Conservation (phyloP, 2,113 vertebrate species). For the Globicephala melas region DNA sequence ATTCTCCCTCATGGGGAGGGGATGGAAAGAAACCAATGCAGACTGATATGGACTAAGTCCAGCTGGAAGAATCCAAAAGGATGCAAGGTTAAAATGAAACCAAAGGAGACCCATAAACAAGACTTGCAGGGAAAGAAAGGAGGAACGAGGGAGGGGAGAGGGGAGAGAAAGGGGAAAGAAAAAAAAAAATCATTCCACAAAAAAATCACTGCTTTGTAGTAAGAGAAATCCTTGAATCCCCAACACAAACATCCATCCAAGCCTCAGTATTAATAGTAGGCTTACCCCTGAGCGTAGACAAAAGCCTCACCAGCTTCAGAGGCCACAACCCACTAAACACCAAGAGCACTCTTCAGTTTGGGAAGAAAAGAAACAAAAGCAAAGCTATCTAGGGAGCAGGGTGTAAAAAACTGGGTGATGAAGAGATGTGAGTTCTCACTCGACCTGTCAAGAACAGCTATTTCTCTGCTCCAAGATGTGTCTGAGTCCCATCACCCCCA, state of each 20-base stretch:
- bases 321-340: not conserved
- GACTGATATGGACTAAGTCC: not conserved
- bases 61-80: not conserved
- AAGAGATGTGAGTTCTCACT: not conserved
- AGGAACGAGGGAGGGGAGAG: not conserved
- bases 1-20: not conserved
- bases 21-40: not conserved
- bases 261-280: not conserved
- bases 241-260: not conserved
- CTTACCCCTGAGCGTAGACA: not conserved
- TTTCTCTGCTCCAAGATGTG: not conserved
- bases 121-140: not conserved
- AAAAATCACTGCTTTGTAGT: not conserved
- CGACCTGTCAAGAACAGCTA: not conserved
- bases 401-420: not conserved
- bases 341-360: not conserved
- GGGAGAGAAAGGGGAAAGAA: not conserved
- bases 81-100: not conserved
- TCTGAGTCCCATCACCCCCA: not conserved
- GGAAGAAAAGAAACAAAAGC: slow-evolving; percentile 21
- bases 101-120: not conserved
- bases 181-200: not conserved
- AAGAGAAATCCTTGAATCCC: not conserved
- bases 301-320: not conserved
- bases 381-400: not conserved